These are phyloP conservation scores for Metellina segmentata DNA, from an alignment of 2,888 invertebrate species.

Conservation along the genomic window DNA sequence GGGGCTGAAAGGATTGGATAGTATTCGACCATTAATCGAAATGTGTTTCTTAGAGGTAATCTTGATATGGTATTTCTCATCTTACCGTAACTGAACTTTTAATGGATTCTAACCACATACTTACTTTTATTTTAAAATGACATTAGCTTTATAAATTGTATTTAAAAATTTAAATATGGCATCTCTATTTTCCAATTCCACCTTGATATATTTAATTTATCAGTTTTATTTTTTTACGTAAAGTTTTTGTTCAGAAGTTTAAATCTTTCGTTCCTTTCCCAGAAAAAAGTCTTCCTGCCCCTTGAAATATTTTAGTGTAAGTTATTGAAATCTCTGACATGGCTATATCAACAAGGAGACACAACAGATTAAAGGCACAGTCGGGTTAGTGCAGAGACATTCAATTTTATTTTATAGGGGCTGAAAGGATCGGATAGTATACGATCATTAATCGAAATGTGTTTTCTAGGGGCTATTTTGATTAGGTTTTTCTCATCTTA, in stretches of 20 bases:
- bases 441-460: neutral
- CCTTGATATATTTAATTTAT: neutral
- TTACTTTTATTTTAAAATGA: neutral
- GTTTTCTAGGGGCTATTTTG: neutral
- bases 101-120: neutral
- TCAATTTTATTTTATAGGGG: neutral
- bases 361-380: neutral
- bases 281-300: neutral
- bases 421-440: too few species aligned
- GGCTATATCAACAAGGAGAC: too few species aligned
- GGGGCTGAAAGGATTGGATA: neutral
- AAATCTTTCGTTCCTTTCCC: neutral
- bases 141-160: neutral
- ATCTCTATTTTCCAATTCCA: neutral
- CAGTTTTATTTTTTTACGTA: neutral
- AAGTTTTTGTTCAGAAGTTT: neutral
- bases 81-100: too few species aligned
- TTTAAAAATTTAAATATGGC: neutral
- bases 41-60: neutral
- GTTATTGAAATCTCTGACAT: neutral
- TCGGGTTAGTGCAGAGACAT: neutral
- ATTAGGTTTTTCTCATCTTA: too few species aligned
- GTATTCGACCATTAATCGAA: neutral
- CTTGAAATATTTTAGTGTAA: neutral
- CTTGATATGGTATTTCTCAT: too few species aligned